Evolutionary conservation across 2,888 invertebrate genomes (phyloP).

Genomic region (Conus canariensis): DNA sequence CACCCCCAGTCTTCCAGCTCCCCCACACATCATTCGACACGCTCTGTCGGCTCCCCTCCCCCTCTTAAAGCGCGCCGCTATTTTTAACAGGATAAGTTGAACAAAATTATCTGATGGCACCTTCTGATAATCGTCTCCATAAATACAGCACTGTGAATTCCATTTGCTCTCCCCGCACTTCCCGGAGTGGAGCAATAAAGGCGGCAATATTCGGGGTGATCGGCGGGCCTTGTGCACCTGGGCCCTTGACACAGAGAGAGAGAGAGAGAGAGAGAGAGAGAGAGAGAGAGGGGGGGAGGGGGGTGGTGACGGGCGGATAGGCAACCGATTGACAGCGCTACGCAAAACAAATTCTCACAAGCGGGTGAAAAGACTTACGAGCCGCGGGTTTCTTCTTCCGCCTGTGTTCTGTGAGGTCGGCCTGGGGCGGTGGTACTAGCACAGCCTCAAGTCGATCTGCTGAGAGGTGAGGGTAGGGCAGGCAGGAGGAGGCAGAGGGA

Average conservation of each 20-base stretch:
- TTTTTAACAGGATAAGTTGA: constrained; percentile 32
- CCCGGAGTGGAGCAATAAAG: not conserved
- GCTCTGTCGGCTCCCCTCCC: not conserved
- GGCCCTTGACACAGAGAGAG: too few species aligned
- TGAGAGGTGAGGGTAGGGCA: not conserved
- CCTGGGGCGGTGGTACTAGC: too few species aligned
- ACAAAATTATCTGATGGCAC: constrained; percentile 25
- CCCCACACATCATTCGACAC: constrained; percentile 2
- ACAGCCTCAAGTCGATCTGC: too few species aligned
- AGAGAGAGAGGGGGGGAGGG: too few species aligned
- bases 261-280: too few species aligned
- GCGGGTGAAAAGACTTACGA: not conserved
- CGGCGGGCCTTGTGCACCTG: not conserved
- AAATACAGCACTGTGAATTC: constrained; percentile 6
- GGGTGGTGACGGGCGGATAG: too few species aligned
- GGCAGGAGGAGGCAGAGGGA: not conserved
- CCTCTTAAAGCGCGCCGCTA: constrained; percentile 13
- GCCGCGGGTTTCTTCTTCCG: not conserved
- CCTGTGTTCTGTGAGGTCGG: too few species aligned
- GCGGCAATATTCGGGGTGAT: constrained; percentile 8
- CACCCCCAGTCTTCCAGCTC: not conserved
- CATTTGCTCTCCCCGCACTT: constrained; percentile 26
- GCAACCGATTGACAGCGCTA: not conserved
- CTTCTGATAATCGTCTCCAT: constrained; percentile 20
- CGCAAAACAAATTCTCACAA: constrained; percentile 18